phyloP scores from a whole-genome alignment of 2,113 vertebrate genomes.

The Mohoua ochrocephala region DNA sequence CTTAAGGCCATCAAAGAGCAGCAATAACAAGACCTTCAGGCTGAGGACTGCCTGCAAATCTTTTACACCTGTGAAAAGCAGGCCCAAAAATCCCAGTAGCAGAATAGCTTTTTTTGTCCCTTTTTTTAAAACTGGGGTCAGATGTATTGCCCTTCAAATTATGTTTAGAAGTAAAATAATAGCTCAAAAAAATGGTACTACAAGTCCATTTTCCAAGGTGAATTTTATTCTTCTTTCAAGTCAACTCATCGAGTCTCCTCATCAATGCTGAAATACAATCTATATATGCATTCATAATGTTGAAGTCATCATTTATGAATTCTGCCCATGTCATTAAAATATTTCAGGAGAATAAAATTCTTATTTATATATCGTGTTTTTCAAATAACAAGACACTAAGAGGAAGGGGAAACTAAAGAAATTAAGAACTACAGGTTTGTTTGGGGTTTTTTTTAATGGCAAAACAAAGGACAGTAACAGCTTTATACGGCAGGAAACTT shows the following conservation, averaged over 20 bases:
- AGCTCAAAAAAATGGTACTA: not conserved
- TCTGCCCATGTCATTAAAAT: not conserved
- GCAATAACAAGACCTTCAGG: not conserved
- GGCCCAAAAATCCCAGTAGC: not conserved
- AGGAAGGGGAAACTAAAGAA: not conserved
- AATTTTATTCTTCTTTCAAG: not conserved
- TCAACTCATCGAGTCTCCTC: not conserved
- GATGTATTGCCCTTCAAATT: not conserved
- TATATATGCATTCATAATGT: not conserved
- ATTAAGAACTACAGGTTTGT: not conserved
- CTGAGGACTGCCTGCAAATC: not conserved
- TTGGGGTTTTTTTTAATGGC: rapidly evolving
- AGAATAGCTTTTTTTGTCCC: not conserved
- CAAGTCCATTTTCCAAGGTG: not conserved
- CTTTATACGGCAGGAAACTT: not conserved
- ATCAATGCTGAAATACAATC: not conserved
- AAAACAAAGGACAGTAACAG: not conserved
- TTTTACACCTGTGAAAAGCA: not conserved
- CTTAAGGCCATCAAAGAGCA: rapidly evolving
- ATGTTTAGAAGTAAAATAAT: not conserved
- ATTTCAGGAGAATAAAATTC: not conserved
- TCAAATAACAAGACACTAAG: not conserved
- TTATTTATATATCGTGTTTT: not conserved
- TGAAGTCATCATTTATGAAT: not conserved
- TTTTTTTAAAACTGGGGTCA: not conserved